A percentile compares a stretch with the other conserved stretches of the same genome.
Evolutionary conservation across 2,113 vertebrate species (phyloP).

Genomic region (Scortum barcoo): DNA sequence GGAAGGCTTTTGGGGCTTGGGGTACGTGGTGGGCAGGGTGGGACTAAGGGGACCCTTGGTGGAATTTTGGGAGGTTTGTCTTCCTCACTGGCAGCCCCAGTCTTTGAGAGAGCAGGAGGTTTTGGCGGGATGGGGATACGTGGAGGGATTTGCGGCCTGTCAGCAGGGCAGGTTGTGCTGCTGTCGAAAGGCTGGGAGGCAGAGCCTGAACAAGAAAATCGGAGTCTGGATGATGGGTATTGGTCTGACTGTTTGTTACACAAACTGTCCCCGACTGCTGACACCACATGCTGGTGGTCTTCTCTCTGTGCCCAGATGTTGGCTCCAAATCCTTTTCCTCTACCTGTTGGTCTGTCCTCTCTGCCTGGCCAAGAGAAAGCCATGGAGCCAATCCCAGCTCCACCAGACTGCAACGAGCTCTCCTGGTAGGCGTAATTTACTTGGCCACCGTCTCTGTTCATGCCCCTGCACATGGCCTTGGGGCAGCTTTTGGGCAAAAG

Average conservation of each 20-base stretch:
- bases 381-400: constrained; percentile 24
- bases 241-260: constrained; percentile 75
- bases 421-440: constrained; percentile 93
- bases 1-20: constrained; percentile 95
- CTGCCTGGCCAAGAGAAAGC: constrained; percentile 75
- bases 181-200: constrained; percentile 54
- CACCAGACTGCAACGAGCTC: constrained; percentile 41
- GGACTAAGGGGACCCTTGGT: constrained; percentile 89
- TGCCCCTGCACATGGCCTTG: constrained; percentile 80
- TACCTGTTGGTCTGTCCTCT: constrained; percentile 41
- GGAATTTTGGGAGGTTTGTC: constrained; percentile 94
- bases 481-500: constrained; percentile 86
- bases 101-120: constrained; percentile 77
- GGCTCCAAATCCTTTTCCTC: constrained; percentile 27
- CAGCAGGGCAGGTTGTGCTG: constrained; percentile 45
- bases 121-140: constrained; percentile 91
- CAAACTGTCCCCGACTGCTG: constrained; percentile 8
- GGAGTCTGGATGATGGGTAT: constrained; percentile 78
- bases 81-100: constrained; percentile 82
- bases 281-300: constrained; percentile 28
- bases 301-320: constrained; percentile 52
- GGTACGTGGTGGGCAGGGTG: constrained; percentile 89
- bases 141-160: constrained; percentile 93
- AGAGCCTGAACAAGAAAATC: constrained; percentile 75
- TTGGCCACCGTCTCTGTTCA: constrained; percentile 89